Percentiles rank a stretch among this genome's conserved stretches.
Conservation (phyloP, 1,140 invertebrate species). For the Drosophila oshimai region DNA sequence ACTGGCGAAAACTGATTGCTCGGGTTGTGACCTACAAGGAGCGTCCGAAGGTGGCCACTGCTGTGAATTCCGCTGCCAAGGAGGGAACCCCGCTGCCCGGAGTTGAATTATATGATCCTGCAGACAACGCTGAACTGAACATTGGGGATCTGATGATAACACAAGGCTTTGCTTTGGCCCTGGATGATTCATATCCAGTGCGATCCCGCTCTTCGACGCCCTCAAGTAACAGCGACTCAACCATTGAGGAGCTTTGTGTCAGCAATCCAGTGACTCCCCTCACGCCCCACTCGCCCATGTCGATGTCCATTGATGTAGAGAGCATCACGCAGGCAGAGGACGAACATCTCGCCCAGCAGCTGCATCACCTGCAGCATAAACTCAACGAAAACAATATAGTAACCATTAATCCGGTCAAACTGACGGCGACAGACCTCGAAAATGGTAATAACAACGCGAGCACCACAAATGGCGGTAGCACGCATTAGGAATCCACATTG, state of each 20-base stretch:
- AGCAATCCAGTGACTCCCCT: slow-evolving; percentile 46
- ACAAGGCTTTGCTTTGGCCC: slow-evolving; percentile 68
- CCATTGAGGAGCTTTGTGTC: slow-evolving; percentile 60
- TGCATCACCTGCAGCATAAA: slow-evolving; percentile 66
- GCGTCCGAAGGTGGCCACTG: slow-evolving; percentile 61
- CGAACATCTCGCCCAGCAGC: slow-evolving; percentile 54
- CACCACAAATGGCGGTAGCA: slow-evolving; percentile 20
- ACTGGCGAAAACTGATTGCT: slow-evolving; percentile 88
- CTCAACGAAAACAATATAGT: slow-evolving; percentile 52
- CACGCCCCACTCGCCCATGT: slow-evolving; percentile 59
- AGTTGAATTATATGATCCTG: slow-evolving; percentile 85
- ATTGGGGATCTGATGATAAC: slow-evolving; percentile 71
- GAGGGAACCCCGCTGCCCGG: slow-evolving; percentile 86
- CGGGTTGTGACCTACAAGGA: slow-evolving; percentile 87
- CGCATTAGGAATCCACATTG: slow-evolving; percentile 1
- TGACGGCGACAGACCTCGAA: slow-evolving; percentile 47
- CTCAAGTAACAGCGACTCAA: slow-evolving; percentile 62
- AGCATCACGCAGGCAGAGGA: slow-evolving; percentile 50
- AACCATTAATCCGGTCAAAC: slow-evolving; percentile 38
- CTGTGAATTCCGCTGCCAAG: slow-evolving; percentile 82
- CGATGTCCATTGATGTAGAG: slow-evolving; percentile 54
- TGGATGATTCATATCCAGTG: slow-evolving; percentile 61
- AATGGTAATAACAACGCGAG: slow-evolving; percentile 45
- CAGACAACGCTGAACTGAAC: slow-evolving; percentile 69
- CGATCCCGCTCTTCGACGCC: slow-evolving; percentile 64